phyloP scores from a whole-genome alignment of 2,113 vertebrate genomes.

The Tauraco erythrolophus region DNA sequence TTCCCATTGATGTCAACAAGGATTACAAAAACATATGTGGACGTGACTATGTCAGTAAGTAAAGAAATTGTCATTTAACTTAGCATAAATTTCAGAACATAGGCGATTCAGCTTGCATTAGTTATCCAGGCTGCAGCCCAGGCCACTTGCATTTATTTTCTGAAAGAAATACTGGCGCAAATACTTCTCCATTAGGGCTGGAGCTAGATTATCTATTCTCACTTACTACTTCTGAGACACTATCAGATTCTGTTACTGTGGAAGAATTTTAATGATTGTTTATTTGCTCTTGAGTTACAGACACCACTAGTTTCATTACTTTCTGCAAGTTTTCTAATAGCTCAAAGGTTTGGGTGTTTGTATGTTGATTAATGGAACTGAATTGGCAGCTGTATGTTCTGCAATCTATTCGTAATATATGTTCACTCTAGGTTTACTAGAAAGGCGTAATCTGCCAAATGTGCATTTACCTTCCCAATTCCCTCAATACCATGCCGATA shows the following conservation, averaged over 20 bases:
- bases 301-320: background rate
- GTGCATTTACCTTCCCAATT: background rate
- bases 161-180: slow-evolving; percentile 18
- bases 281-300: slow-evolving; percentile 15
- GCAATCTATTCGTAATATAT: background rate
- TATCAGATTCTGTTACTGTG: background rate
- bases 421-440: background rate
- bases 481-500: background rate
- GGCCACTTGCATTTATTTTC: background rate
- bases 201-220: slow-evolving; percentile 4
- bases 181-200: slow-evolving; percentile 15
- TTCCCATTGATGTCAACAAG: background rate
- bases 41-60: background rate
- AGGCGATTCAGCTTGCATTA: background rate
- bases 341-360: background rate
- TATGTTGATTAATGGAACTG: background rate
- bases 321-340: slow-evolving; percentile 27
- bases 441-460: background rate
- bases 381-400: background rate
- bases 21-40: background rate
- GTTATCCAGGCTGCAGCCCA: background rate
- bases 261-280: slow-evolving; percentile 41
- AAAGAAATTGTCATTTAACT: slow-evolving; percentile 7
- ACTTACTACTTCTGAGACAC: slow-evolving; percentile 1
- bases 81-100: background rate